Percentiles rank a stretch among this genome's conserved stretches.
Evolutionary conservation across 2,888 invertebrate genomes (phyloP).

Genomic region (Gryllus longicercus): DNA sequence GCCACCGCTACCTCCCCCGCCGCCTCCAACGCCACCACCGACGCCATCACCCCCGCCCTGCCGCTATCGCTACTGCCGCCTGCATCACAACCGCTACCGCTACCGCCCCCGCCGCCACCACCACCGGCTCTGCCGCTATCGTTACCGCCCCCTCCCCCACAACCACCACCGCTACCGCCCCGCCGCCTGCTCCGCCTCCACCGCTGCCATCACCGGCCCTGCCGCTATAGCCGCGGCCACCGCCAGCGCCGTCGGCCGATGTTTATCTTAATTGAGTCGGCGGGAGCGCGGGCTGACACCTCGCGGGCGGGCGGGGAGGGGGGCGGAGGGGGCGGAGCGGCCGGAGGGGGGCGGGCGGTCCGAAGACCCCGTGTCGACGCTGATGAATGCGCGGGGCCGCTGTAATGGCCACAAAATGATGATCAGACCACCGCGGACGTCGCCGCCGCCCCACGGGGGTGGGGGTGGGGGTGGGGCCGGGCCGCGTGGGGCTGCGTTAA

Average conservation of each 20-base stretch:
- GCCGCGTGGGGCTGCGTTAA: too few relatives aligned
- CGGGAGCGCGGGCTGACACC: not conserved
- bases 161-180: too few relatives aligned
- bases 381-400: not conserved
- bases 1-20: too few relatives aligned
- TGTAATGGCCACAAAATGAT: slow-evolving; percentile 6
- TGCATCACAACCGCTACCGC: too few relatives aligned
- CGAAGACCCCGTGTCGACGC: not conserved
- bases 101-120: too few relatives aligned
- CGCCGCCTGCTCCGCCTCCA: too few relatives aligned
- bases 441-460: not conserved
- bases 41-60: too few relatives aligned
- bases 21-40: too few relatives aligned
- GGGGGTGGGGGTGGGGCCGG: too few relatives aligned
- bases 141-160: too few relatives aligned
- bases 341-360: not conserved
- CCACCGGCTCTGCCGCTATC: too few relatives aligned
- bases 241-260: not conserved
- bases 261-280: slow-evolving; percentile 9
- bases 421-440: not conserved
- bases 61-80: too few relatives aligned
- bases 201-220: not conserved
- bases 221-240: not conserved
- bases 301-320: not conserved
- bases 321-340: not conserved